Conservation (phyloP, 2,888 invertebrate species). For the Mylabris sibirica region DNA sequence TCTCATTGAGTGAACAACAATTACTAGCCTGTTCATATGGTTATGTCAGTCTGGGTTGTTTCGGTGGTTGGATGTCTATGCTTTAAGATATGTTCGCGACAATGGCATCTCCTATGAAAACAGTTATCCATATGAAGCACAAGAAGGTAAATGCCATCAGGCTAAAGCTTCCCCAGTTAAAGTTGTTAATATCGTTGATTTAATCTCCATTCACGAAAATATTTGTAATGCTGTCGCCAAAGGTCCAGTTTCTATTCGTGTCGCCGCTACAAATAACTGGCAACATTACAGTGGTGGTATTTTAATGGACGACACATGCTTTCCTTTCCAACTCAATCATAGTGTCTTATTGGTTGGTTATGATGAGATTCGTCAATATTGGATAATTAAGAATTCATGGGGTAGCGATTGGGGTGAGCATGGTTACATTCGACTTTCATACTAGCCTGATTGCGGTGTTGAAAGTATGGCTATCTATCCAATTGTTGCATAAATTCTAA, state of each 20-base stretch:
- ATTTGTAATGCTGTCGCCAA: constrained; percentile 72
- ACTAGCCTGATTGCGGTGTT: constrained; percentile 87
- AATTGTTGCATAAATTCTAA: too few relatives aligned
- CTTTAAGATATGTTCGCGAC: constrained; percentile 78
- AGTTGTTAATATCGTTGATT: neutral
- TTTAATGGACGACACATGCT: constrained; percentile 80
- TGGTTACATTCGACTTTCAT: constrained; percentile 83
- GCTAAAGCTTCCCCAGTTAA: too few relatives aligned
- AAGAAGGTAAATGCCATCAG: constrained; percentile 9
- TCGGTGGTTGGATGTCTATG: constrained; percentile 79
- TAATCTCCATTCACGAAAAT: constrained; percentile 5
- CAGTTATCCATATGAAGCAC: constrained; percentile 73
- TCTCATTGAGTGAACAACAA: constrained; percentile 90
- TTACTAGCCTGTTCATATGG: constrained; percentile 80
- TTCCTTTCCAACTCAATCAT: constrained; percentile 73
- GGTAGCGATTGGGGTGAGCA: constrained; percentile 76
- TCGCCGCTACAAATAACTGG: constrained; percentile 78
- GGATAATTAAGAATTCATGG: constrained; percentile 86
- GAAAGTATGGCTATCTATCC: constrained; percentile 81
- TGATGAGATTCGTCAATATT: constrained; percentile 76
- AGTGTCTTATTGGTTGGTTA: too few relatives aligned
- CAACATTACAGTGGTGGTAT: constrained; percentile 76
- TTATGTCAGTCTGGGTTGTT: constrained; percentile 76
- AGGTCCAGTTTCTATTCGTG: constrained; percentile 84
- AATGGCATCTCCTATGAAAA: constrained; percentile 83